A percentile compares a stretch with the other conserved stretches of the same genome.
Evolutionary conservation across 2,888 invertebrate genomes (phyloP).

Genomic region (Reticulitermes lucifugus): DNA sequence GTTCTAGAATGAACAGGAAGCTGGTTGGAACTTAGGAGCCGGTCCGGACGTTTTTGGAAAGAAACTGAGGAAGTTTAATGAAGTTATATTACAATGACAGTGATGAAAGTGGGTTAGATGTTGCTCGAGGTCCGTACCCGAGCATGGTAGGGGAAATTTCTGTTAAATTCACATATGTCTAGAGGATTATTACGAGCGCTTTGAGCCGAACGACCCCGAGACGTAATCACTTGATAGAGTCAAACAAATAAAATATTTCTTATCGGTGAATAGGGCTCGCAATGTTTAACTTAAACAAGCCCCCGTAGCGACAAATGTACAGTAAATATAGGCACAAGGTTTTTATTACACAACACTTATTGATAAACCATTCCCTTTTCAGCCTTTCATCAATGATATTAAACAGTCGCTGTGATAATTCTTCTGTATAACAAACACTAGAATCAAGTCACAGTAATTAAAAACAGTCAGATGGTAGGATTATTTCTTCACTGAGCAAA

Average conservation of each 20-base stretch:
- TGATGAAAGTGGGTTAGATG: no score
- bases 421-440: conserved; percentile 19
- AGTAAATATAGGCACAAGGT: conserved; percentile 2
- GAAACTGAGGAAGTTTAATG: no score
- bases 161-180: no score
- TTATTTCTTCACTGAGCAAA: conserved; percentile 1
- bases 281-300: not conserved
- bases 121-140: no score
- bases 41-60: no score
- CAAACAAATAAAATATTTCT: not conserved
- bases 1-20: no score
- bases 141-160: no score
- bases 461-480: conserved; percentile 14
- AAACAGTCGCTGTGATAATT: not conserved
- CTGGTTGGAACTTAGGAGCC: no score
- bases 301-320: conserved; percentile 5
- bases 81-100: no score
- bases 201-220: no score
- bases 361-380: conserved; percentile 11
- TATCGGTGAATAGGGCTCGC: not conserved
- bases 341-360: conserved; percentile 28
- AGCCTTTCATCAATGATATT: not conserved
- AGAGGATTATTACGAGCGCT: no score
- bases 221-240: not conserved
- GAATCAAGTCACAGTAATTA: conserved; percentile 15